Evolutionary conservation across 1,140 invertebrate species (phyloP).

Genomic region (Melitaea cinxia): DNA sequence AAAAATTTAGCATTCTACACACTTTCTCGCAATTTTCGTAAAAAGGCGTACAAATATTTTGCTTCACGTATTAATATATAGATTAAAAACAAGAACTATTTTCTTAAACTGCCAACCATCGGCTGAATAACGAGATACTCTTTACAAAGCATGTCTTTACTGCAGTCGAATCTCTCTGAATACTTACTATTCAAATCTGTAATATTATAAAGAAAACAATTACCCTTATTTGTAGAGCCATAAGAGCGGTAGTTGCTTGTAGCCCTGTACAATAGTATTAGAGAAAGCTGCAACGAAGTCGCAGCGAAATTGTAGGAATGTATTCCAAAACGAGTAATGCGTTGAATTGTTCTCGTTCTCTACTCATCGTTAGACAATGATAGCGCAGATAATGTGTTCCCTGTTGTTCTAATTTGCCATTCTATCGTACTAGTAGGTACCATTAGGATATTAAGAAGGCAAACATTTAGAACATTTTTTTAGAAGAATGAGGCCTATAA

Average conservation of each 20-base stretch:
- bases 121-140: slow-evolving; percentile 1
- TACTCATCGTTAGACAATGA: slow-evolving; percentile 13
- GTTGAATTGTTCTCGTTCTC: slow-evolving; percentile 33
- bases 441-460: no score
- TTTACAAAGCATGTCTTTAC: slow-evolving; percentile 4
- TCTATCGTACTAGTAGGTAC: background rate
- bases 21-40: no score
- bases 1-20: no score
- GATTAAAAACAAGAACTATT: background rate
- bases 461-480: no score
- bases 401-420: background rate
- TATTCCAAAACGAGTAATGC: slow-evolving; percentile 34
- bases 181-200: slow-evolving; percentile 26
- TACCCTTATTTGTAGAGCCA: background rate
- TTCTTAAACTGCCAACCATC: background rate
- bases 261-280: slow-evolving; percentile 22
- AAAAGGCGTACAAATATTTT: no score
- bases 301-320: slow-evolving; percentile 30
- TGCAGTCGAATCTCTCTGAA: slow-evolving; percentile 21
- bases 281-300: slow-evolving; percentile 25
- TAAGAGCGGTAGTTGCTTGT: slow-evolving; percentile 21
- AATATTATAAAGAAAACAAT: slow-evolving; percentile 24
- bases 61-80: background rate
- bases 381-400: slow-evolving; percentile 17
- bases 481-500: no score